Percentiles rank a stretch among this genome's conserved stretches.
Evolutionary conservation across 2,888 invertebrate species (phyloP).

Genomic region (Campaea margaritaria): DNA sequence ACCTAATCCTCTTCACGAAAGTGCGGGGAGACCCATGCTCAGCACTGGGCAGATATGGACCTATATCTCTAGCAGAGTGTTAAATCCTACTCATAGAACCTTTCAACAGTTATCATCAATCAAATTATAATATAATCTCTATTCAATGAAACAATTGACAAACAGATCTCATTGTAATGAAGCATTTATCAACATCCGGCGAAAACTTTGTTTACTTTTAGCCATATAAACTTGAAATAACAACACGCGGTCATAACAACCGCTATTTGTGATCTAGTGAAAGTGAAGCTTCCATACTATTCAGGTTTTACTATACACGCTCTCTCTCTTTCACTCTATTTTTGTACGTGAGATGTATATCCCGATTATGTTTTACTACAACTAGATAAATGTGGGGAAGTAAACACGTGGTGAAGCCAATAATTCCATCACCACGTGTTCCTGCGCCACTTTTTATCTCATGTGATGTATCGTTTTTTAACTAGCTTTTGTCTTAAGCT

Average conservation of each 20-base stretch:
- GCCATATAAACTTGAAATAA: constrained; percentile 36
- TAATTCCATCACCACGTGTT: no score
- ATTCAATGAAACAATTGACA: constrained; percentile 14
- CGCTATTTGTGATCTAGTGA: constrained; percentile 38
- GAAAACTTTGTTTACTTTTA: constrained; percentile 36
- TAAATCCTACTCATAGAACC: neutral
- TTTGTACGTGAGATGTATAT: constrained; percentile 24
- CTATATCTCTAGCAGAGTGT: no score
- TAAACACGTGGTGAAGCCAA: no score
- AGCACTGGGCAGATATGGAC: no score
- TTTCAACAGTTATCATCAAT: constrained; percentile 18
- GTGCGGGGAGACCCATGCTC: no score
- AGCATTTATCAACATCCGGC: constrained; percentile 22
- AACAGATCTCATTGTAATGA: constrained; percentile 28
- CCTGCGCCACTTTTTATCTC: no score
- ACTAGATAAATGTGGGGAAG: no score
- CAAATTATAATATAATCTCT: neutral
- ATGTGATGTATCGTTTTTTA: no score
- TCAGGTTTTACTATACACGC: constrained; percentile 37
- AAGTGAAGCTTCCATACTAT: constrained; percentile 36
- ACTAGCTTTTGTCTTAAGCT: no score
- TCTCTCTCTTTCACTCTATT: constrained; percentile 17
- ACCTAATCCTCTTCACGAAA: no score
- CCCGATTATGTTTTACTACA: constrained; percentile 9
- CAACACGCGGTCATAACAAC: constrained; percentile 31